Base-by-base conservation (phyloP, 2,797 vertebrate genomes). In the Sebastes steindachneri region DNA sequence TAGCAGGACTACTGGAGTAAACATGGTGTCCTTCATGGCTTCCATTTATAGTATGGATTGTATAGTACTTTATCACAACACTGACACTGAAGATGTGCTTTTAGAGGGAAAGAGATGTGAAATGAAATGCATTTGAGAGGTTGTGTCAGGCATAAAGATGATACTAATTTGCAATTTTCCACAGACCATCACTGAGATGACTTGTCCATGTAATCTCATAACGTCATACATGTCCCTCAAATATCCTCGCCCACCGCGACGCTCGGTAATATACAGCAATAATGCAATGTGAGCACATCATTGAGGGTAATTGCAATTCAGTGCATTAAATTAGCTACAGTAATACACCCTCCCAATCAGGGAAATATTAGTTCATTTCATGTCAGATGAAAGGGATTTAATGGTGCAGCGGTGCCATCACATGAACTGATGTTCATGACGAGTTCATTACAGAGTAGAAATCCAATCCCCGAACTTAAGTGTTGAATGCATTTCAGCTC, bases 141-240 rank as follows among this genome's bases (percentile, higher is more conserved):
- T 51, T 63, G 55, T 75, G 74, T 82, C 59, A 37, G 55, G 12
- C 41, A 85, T 59, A 74, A 69, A 77, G 67, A 82, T 12, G 68
- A 75, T 2, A 58, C 45, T 79, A 88, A 90, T 75, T 78, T 59
- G 23, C 87, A 26, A 78, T 80, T 73, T 90, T 71, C 64, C 70
- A 58, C 66, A 69, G 28, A 59, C 73, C 60, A 75, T 79, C 31
- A 73, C 4, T 2, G 48, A 69, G n/a, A 67, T 41, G 48, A 69
- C 69, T 79, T 53, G 23, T 55, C 68, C 35, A 66, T 76, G 76
- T 83, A 72, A 83, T 85, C 71, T 78, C n/a, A 70, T 67, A 63
- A 77, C 19, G 31, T 69, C 55, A 73, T 25, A 62, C 41, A 71
- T 63, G 58, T 79, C 68, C 53, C 57, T 85, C 64, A 86, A 68